phyloP scores from a whole-genome alignment of 2,888 invertebrate genomes.

The Phortica okadai region DNA sequence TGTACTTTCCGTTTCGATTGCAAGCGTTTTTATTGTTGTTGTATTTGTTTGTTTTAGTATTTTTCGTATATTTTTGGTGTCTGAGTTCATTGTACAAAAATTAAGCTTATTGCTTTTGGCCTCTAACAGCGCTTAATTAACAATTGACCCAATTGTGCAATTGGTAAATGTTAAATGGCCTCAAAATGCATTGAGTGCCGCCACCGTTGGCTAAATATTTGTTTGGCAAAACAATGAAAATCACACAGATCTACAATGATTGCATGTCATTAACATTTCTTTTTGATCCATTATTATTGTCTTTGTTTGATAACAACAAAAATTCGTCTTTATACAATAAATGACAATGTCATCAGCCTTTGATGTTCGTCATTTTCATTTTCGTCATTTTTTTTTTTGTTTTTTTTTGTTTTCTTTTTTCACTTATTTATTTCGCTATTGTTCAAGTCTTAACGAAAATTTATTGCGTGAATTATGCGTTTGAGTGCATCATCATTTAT shows the following conservation, averaged over 20 bases:
- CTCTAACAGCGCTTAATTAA: neutral
- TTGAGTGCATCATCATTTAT: constrained; percentile 1
- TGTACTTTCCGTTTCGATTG: constrained; percentile 39
- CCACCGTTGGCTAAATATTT: neutral
- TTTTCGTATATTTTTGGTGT: neutral
- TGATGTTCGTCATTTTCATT: constrained; percentile 3
- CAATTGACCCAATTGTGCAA: constrained; percentile 28
- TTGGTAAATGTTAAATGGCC: neutral
- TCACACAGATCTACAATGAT: constrained; percentile 1
- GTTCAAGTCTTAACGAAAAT: neutral
- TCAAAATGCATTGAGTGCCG: neutral
- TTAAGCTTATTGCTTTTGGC: neutral
- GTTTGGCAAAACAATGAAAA: neutral
- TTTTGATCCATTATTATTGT: neutral
- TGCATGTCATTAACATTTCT: neutral
- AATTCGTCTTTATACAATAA: neutral
- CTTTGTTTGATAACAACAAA: neutral
- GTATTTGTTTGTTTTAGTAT: constrained; percentile 7
- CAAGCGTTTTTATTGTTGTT: constrained; percentile 11
- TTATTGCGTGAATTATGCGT: constrained; percentile 7
- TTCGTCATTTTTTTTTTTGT: neutral
- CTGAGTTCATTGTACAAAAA: constrained; percentile 13
- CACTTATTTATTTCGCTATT: constrained; percentile 14
- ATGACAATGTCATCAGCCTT: neutral
- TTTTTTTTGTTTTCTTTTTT: neutral